Conservation (phyloP, 2,797 vertebrate genomes). For the Lycodopsis pacificus region DNA sequence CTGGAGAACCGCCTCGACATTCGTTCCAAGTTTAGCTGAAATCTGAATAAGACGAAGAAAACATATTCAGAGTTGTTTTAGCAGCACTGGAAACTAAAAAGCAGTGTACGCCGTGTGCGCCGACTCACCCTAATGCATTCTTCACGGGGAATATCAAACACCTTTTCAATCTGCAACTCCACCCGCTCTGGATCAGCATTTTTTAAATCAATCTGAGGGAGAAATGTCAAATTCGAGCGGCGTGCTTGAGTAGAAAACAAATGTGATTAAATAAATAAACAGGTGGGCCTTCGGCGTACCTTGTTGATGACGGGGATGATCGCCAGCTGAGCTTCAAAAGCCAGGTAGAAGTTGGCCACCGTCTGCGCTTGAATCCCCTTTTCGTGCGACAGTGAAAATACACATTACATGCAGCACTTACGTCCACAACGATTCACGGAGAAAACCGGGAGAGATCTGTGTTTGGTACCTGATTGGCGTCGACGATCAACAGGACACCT, state of each 20-base stretch:
- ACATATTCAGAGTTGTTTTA: neutral
- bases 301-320: conserved; percentile 98
- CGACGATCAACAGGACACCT: conserved; percentile 95
- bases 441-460: neutral
- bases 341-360: conserved; percentile 97
- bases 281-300: conserved; percentile 78
- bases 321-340: conserved; percentile 95
- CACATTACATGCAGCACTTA: neutral
- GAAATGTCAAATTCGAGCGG: neutral
- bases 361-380: conserved; percentile 99
- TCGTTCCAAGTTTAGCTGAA: conserved; percentile 96
- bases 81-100: neutral
- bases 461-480: conserved; percentile 93
- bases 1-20: conserved; percentile 90
- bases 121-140: conserved; percentile 91
- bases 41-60: conserved; percentile 83
- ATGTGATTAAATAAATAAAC: neutral
- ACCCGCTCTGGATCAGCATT: conserved; percentile 94
- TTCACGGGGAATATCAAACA: conserved; percentile 92
- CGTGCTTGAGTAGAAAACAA: neutral
- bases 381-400: conserved; percentile 60
- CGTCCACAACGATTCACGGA: neutral
- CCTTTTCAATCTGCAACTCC: conserved; percentile 93
- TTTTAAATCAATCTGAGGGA: conserved; percentile 93
- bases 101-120: neutral